Percentiles rank a stretch among this genome's conserved stretches.
Conservation (phyloP, 2,888 invertebrate species). For the Rhingia campestris region DNA sequence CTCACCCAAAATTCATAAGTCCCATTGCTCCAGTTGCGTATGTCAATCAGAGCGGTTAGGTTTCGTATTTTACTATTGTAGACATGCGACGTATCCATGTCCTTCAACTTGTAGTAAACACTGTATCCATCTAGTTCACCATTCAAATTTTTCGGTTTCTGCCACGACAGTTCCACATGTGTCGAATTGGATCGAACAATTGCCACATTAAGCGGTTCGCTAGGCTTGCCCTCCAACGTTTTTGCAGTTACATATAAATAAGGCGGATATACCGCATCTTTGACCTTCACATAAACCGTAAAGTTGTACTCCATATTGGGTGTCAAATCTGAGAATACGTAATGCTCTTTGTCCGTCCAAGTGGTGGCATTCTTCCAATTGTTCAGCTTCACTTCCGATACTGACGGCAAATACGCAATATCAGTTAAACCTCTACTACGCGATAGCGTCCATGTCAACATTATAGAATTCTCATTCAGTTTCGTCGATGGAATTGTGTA, state of each 20-base stretch:
- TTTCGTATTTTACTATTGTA: conserved; percentile 70
- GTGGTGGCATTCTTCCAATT: conserved; percentile 85
- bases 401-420: conserved; percentile 88
- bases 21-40: conserved; percentile 71
- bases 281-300: conserved; percentile 88
- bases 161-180: conserved; percentile 88
- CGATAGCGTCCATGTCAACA: conserved; percentile 85
- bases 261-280: conserved; percentile 85
- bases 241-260: conserved; percentile 85
- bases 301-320: conserved; percentile 91
- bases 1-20: conserved; percentile 77
- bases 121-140: conserved; percentile 87
- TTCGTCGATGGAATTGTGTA: conserved; percentile 87
- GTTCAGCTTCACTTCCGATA: conserved; percentile 82
- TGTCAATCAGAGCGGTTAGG: conserved; percentile 29
- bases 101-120: conserved; percentile 86
- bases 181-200: conserved; percentile 87
- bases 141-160: conserved; percentile 86
- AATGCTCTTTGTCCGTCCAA: conserved; percentile 86
- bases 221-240: conserved; percentile 89
- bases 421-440: conserved; percentile 78
- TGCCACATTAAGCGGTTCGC: conserved; percentile 87
- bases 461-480: conserved; percentile 86
- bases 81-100: conserved; percentile 84
- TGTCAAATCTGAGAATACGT: conserved; percentile 86